These are phyloP conservation scores for Prionace glauca DNA, from an alignment of 2,797 vertebrate species.

Conservation along the genomic window DNA sequence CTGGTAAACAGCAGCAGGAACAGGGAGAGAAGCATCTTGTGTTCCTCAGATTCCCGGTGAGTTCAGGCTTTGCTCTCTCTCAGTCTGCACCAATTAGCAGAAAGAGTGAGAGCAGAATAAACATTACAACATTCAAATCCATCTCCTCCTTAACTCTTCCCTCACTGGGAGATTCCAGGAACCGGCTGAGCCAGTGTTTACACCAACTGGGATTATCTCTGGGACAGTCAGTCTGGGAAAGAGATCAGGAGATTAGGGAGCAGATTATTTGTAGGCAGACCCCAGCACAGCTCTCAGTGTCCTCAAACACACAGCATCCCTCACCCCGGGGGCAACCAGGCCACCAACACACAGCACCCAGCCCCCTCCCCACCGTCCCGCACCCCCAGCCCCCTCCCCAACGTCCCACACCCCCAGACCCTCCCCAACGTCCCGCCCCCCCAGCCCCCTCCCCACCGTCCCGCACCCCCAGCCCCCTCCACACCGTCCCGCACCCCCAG, in stretches of 20 bases:
- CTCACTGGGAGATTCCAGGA: neutral
- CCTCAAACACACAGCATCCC: neutral
- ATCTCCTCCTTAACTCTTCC: neutral
- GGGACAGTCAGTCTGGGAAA: too few relatives aligned
- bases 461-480: too few relatives aligned
- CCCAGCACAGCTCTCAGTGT: too few relatives aligned
- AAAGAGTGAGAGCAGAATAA: neutral
- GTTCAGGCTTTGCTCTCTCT: neutral
- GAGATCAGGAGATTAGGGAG: neutral
- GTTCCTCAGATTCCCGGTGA: neutral
- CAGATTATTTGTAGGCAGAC: neutral
- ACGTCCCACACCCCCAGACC: too few relatives aligned
- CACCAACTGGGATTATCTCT: too few relatives aligned
- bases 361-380: too few relatives aligned
- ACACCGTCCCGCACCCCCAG: too few relatives aligned
- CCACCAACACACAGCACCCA: too few relatives aligned
- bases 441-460: too few relatives aligned
- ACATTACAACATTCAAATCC: neutral
- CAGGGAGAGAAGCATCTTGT: neutral
- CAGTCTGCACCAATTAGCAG: neutral
- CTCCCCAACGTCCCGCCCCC: too few relatives aligned
- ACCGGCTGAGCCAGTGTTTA: too few relatives aligned
- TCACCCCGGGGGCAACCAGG: neutral
- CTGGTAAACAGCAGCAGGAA: neutral
- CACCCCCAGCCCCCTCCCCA: too few relatives aligned